phyloP scores from a whole-genome alignment of 2,888 invertebrate species.

The Drosophila sordidapex region DNA sequence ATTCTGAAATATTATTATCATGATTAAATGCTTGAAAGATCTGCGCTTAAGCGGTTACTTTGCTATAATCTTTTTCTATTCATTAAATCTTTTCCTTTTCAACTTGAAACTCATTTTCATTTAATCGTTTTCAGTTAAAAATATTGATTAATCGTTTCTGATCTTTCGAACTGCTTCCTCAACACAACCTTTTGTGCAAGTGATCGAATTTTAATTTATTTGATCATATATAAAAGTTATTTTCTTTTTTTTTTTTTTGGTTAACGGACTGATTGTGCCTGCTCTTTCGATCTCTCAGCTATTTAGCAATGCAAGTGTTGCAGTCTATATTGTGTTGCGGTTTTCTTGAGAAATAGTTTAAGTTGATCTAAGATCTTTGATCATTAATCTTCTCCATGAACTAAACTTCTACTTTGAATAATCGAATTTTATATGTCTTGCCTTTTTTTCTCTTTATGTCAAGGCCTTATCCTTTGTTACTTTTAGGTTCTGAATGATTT shows the following conservation, averaged over 20 bases:
- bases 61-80: not conserved
- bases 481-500: not conserved
- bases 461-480: not conserved
- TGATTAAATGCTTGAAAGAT: not conserved
- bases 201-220: conserved; percentile 23
- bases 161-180: not conserved
- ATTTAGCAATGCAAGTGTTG: not conserved
- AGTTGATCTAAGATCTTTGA: conserved; percentile 8
- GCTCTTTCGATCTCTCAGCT: not conserved
- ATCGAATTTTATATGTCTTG: not conserved
- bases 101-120: not conserved
- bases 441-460: not conserved
- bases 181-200: conserved; percentile 6
- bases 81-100: not conserved
- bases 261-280: not conserved
- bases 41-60: not conserved
- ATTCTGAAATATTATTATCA: not conserved
- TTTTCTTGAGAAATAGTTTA: conserved; percentile 1
- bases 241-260: not conserved
- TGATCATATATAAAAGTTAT: not conserved
- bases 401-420: not conserved
- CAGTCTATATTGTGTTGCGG: not conserved
- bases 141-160: conserved; percentile 16
- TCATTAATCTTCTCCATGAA: conserved; percentile 1
- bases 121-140: not conserved